These are phyloP conservation scores for Phaethornis superciliosus DNA, from an alignment of 2,113 vertebrate genomes.

Conservation along the genomic window DNA sequence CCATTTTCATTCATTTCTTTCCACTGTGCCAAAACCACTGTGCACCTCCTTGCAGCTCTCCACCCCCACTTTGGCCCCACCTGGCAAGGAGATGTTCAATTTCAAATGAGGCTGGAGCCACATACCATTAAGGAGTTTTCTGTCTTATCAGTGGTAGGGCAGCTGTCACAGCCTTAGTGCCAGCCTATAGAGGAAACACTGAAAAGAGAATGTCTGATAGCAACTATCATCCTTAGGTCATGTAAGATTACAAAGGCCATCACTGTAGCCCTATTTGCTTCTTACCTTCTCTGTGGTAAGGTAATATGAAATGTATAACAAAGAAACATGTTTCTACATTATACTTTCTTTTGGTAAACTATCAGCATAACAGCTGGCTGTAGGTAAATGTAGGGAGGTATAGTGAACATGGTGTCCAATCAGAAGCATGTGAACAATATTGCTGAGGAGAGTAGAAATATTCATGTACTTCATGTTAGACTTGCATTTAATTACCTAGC, in stretches of 20 bases:
- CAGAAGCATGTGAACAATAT: neutral
- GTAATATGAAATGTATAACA: neutral
- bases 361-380: rapidly evolving
- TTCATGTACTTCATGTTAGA: neutral
- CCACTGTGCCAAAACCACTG: neutral
- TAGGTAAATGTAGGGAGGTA: neutral
- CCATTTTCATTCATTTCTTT: neutral
- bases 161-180: neutral
- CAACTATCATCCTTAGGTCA: neutral
- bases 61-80: neutral
- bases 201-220: neutral
- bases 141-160: neutral
- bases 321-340: neutral
- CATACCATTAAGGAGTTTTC: neutral
- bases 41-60: neutral
- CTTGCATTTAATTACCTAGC: neutral
- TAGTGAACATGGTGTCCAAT: neutral
- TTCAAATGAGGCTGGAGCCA: neutral
- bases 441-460: neutral
- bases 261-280: rapidly evolving
- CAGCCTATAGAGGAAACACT: neutral
- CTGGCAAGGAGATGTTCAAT: neutral
- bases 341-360: neutral
- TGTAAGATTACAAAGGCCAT: neutral
- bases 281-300: neutral